These are phyloP conservation scores for Apeltes quadracus DNA, from an alignment of 2,113 vertebrate genomes.

Conservation along the genomic window DNA sequence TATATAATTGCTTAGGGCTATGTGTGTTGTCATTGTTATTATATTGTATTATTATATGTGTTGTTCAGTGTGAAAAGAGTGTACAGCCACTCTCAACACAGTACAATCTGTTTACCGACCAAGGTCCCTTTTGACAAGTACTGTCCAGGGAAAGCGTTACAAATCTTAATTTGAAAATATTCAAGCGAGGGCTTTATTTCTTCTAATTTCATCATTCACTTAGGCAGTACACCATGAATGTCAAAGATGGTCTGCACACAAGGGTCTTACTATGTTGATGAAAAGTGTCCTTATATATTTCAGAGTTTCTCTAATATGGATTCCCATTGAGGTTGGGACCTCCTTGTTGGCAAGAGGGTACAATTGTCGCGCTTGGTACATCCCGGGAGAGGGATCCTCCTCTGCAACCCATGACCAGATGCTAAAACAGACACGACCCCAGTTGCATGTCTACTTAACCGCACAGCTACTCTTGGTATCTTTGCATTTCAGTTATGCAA, in stretches of 20 bases:
- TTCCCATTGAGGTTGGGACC: constrained; percentile 11
- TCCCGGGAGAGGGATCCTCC: no score
- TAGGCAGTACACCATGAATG: background rate
- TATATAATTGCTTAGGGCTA: background rate
- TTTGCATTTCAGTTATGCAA: background rate
- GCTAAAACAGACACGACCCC: background rate
- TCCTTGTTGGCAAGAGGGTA: background rate
- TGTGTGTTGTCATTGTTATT: background rate
- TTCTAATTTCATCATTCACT: constrained; percentile 9
- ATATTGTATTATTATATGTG: background rate
- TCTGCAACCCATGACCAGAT: background rate
- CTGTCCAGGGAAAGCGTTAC: constrained; percentile 4
- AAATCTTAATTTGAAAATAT: constrained; percentile 24
- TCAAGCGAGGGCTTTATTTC: background rate
- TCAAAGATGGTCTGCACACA: constrained; percentile 8
- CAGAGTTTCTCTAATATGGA: constrained; percentile 22
- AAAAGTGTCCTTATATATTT: constrained; percentile 27
- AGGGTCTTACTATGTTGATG: constrained; percentile 16
- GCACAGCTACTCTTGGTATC: constrained; percentile 1
- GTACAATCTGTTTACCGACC: background rate
- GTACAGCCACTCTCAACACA: background rate
- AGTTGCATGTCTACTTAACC: background rate
- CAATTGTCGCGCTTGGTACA: background rate
- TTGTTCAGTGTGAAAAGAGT: background rate
- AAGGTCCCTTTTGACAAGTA: background rate